phyloP scores from a whole-genome alignment of 1,140 invertebrate species.

The Gryllus bimaculatus region DNA sequence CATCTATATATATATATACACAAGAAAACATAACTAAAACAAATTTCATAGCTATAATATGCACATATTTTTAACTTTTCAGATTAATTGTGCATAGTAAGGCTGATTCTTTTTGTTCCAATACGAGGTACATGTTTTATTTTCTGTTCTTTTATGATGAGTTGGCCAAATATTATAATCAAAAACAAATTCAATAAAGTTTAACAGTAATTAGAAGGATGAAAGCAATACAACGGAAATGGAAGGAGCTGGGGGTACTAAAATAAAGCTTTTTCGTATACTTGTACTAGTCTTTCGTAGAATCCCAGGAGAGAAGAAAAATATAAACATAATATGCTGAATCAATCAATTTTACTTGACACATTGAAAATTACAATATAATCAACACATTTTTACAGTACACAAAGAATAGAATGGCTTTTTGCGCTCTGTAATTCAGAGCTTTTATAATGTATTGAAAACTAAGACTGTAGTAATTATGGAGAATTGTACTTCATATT shows the following conservation, averaged over 20 bases:
- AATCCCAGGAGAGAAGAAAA: neutral
- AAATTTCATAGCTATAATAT: conserved; percentile 12
- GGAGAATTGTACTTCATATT: conserved; percentile 5
- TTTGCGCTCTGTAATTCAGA: neutral
- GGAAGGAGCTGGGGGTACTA: neutral
- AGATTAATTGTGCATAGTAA: neutral
- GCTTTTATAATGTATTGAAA: neutral
- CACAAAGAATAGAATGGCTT: neutral
- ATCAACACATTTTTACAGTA: neutral
- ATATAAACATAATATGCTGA: neutral
- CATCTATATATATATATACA: too few relatives aligned
- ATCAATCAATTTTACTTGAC: conserved; percentile 1
- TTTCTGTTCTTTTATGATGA: neutral
- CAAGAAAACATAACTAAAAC: neutral
- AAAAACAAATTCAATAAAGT: too few relatives aligned
- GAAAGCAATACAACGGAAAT: neutral
- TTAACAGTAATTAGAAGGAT: neutral
- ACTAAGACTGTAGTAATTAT: neutral
- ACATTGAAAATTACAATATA: neutral
- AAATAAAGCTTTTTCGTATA: neutral
- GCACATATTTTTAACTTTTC: conserved; percentile 11
- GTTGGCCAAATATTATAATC: too few relatives aligned
- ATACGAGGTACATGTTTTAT: neutral
- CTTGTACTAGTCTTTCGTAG: neutral
- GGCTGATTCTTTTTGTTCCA: too few relatives aligned